Conservation (phyloP, 2,113 vertebrate genomes). For the Craseonycteris thonglongyai region DNA sequence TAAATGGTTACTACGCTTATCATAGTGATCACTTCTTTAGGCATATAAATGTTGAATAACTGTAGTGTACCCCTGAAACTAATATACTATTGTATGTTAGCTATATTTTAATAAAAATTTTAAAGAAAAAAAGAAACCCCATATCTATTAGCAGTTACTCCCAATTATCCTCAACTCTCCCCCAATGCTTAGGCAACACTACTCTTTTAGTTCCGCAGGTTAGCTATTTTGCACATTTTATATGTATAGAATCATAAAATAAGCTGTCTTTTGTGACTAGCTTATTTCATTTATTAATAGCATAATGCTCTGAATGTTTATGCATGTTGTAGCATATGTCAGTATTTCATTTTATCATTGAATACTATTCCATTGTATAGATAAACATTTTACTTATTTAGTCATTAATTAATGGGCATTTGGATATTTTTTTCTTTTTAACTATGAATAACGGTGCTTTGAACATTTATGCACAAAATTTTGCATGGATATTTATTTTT, state of each 20-base stretch:
- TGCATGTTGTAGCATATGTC: not conserved
- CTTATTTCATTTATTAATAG: not conserved
- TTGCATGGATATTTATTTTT: too few species aligned
- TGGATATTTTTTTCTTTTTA: not conserved
- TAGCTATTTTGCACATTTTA: not conserved
- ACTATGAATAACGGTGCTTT: not conserved
- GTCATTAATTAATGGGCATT: not conserved
- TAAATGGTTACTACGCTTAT: too few species aligned
- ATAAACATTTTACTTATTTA: not conserved
- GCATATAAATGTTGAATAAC: too few species aligned
- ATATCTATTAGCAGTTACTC: not conserved
- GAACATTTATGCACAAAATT: too few species aligned
- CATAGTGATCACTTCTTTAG: too few species aligned
- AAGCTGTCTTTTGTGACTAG: not conserved
- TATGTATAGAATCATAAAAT: not conserved
- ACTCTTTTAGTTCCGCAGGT: not conserved
- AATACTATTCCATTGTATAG: not conserved
- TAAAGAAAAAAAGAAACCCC: not conserved
- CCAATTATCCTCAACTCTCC: too few species aligned
- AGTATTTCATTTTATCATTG: not conserved
- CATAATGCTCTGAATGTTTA: not conserved
- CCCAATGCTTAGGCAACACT: not conserved
- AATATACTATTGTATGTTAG: too few species aligned
- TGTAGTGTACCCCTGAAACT: too few species aligned
- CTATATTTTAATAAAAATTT: too few species aligned